Evolutionary conservation across 1,140 invertebrate genomes (phyloP), one percentile per base, ranked within the genome.

Genomic region (Gryon sp.): DNA sequence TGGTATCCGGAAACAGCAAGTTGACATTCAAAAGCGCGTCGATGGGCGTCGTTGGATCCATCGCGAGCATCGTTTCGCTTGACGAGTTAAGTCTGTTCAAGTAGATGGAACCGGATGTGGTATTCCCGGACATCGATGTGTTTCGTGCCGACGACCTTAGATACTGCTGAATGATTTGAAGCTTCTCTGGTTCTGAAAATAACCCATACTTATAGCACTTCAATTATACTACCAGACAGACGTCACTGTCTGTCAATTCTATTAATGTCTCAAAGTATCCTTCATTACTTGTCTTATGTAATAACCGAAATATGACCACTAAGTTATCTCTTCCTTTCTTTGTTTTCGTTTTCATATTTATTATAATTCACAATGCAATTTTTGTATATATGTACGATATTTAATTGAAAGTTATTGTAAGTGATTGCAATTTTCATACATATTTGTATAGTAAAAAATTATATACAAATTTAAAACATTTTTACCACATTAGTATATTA

Each of bases 131-230:
- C 26, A 69, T 63, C 36, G 81, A 79, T 32, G 50, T 70, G 11
- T 82, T 83, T 18, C 73, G 70, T 22, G 79, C 74, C 8, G 80
- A 80, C 43, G 86, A 87, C 40, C 80, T 86, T 66, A 88, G 78
- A 59, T 89, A 88, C 66, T 88, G 86, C 60, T 88, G 86, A 72
- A 89, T 87, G 43, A 87, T 83, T 68, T 87, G 84, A 34, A 89
- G 77, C 73, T 88, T 87, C 32, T 89, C 84, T 14, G 87, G 87
- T 36, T 87, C 87, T 89, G 78, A 24, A 80, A 79, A 65, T 50
- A 76, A 50, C 46, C 46, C 7, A 48, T 57, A 40, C 4, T 43
- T 46, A 20, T 36, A 19, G 2, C 15, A 53, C 28, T 59, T 8
- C 34, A 52, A 52, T 45, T 55, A 32, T 12, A 63, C 11, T 18